Evolutionary conservation across 2,797 vertebrate species (phyloP), one percentile per base, ranked within the genome.

Genomic region (Lagocephalus sceleratus): DNA sequence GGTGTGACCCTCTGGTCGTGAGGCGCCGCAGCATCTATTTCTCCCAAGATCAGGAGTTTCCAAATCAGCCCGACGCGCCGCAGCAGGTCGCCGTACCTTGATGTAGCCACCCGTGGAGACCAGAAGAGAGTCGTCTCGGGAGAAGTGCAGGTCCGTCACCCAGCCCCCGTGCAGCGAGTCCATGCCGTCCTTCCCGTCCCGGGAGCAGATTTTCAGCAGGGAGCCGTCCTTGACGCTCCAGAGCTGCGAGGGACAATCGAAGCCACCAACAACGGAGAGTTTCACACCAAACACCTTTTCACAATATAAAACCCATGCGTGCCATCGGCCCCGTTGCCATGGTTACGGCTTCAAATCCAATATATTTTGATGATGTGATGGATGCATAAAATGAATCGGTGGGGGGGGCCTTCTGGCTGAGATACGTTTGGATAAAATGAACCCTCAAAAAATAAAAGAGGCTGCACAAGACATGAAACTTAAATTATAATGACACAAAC

Each of bases 91-190:
- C 20, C 71, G 1, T 62, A 99, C 96, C 94, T 97, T 96, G 49
- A 99, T 87, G 76, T 94, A 93, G 15, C 94, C 95, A 2, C 94
- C 94, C 6, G 92, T 94, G 1, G 97, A 98, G 38, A 97, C 92
- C 40, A 99, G 92, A 44, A 92, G 85, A 57, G 86, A 86, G 83
- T 88, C 70, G 60, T 97, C 92, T 2, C 93, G 90, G 63, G 95
- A 97, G 83, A 98, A 99, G 68, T 91, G 92, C 63, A 99, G 87
- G 84, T 95, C 93, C 0, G 94, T 96, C 71, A 98, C 92, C 96
- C 96, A 99, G 42, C 95, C 95, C 38, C 93, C 94, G 0, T 97
- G 94, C 2, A 94, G 88, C 0, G 91, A 92, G 57, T 94, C 91
- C 85, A 92, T 91, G 68, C 87, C 92, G 0, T 96, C 93, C 67